Percentiles rank a stretch among this genome's conserved stretches.
Conservation (phyloP, 2,113 vertebrate genomes). For the Crotalus horridus region DNA sequence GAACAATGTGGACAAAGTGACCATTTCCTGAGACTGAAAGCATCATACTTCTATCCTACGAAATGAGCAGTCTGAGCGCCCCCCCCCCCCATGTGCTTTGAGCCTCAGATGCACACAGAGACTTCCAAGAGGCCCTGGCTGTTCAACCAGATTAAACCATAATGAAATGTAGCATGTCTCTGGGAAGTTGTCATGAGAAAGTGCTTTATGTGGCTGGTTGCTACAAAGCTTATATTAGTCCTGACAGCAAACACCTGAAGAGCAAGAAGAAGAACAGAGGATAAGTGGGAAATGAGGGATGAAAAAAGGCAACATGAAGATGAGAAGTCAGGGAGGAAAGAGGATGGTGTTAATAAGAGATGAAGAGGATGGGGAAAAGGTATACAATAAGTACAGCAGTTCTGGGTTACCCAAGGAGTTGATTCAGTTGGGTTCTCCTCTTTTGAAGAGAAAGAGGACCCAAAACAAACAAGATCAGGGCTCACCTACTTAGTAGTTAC, state of each 20-base stretch:
- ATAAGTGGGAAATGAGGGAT: background rate
- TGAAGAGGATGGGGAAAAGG: background rate
- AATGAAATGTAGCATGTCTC: background rate
- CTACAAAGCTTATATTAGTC: background rate
- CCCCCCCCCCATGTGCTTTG: background rate
- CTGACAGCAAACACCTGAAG: background rate
- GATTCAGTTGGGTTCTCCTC: background rate
- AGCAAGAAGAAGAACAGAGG: background rate
- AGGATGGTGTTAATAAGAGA: background rate
- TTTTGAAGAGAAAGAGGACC: background rate
- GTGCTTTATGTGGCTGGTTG: background rate
- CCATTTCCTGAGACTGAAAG: slow-evolving; percentile 34
- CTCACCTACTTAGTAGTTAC: background rate
- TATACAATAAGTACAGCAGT: background rate
- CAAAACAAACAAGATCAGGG: background rate
- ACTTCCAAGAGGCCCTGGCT: slow-evolving; percentile 5
- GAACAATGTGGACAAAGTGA: background rate
- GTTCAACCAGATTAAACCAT: slow-evolving; percentile 5
- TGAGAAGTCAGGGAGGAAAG: background rate
- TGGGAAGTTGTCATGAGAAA: background rate
- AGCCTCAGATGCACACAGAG: background rate
- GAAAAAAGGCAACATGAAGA: background rate
- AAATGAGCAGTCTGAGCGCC: background rate
- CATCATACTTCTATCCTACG: background rate
- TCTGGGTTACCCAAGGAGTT: background rate